Percentiles rank a stretch among this genome's conserved stretches.
Conservation (phyloP, 2,113 vertebrate species). For the Heptranchias perlo region DNA sequence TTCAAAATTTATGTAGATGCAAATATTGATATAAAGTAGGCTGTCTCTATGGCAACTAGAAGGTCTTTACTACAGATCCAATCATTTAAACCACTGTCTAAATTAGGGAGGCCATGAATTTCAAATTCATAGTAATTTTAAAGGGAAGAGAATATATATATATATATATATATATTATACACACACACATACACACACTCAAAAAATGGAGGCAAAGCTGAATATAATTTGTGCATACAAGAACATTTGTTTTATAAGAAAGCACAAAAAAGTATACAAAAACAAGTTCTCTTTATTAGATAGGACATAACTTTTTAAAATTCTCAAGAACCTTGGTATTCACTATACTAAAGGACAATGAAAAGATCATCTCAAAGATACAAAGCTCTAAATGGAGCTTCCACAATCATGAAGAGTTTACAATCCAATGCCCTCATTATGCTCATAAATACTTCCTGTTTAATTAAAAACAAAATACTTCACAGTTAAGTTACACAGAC, state of each 20-base stretch:
- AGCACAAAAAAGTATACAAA: not conserved
- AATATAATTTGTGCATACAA: not conserved
- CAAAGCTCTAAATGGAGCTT: not conserved
- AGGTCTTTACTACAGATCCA: not conserved
- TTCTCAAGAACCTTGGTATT: not conserved
- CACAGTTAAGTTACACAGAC: not conserved
- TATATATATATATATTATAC: no score
- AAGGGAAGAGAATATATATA: not conserved
- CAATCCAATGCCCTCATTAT: not conserved
- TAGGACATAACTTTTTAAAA: not conserved
- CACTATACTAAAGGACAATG: not conserved
- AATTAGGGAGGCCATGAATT: not conserved
- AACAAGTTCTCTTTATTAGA: not conserved
- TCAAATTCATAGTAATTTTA: not conserved
- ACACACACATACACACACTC: not conserved
- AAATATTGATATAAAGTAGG: not conserved
- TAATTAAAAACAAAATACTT: not conserved
- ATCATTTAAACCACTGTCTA: not conserved
- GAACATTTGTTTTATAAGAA: not conserved
- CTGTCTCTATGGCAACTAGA: not conserved
- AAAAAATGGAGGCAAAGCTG: not conserved
- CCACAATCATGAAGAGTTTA: not conserved
- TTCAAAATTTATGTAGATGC: not conserved
- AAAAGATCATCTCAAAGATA: not conserved
- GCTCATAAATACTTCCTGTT: not conserved